Percentiles rank a stretch among this genome's conserved stretches.
Conservation (phyloP, 2,888 invertebrate genomes). For the Noctua comes region DNA sequence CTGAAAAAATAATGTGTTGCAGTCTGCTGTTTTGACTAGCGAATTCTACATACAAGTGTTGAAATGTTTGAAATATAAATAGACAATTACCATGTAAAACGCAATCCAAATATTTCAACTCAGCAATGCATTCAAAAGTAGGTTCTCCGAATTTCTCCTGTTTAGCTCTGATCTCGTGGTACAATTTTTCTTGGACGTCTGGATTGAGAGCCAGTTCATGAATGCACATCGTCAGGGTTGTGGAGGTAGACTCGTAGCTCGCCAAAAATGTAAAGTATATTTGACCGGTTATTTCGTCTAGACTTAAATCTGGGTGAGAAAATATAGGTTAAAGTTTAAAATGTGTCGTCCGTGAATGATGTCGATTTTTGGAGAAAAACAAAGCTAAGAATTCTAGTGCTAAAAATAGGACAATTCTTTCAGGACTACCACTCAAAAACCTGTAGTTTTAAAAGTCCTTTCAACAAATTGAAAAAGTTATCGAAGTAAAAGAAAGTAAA, state of each 20-base stretch:
- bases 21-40: neutral
- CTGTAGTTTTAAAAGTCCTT: too few species aligned
- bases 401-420: neutral
- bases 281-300: constrained; percentile 81
- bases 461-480: neutral
- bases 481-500: neutral
- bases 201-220: constrained; percentile 77
- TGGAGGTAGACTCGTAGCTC: constrained; percentile 82
- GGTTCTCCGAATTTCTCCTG: constrained; percentile 68
- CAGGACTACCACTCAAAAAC: neutral
- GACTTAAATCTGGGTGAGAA: constrained; percentile 77
- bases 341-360: neutral
- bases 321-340: neutral
- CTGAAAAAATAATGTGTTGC: neutral
- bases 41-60: neutral
- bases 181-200: constrained; percentile 82
- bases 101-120: constrained; percentile 78
- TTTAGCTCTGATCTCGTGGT: constrained; percentile 76
- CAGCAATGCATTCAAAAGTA: constrained; percentile 73
- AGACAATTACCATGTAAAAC: constrained; percentile 76
- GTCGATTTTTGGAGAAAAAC: neutral
- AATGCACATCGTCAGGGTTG: constrained; percentile 76
- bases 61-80: neutral
- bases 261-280: constrained; percentile 84
- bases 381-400: neutral